Evolutionary conservation across 2,888 invertebrate species (phyloP).

Genomic region (Boloria euphrosyne): DNA sequence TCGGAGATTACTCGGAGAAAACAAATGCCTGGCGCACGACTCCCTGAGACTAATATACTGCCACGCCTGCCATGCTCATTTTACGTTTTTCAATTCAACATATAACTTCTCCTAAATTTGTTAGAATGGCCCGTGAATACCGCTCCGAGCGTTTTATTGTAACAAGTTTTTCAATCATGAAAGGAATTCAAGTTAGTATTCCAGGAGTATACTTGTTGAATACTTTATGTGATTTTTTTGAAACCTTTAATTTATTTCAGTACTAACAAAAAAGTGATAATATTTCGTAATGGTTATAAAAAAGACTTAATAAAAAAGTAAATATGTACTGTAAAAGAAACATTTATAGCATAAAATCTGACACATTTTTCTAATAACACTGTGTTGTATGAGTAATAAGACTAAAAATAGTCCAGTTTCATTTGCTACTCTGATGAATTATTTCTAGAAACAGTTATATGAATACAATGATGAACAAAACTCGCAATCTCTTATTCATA

Average conservation of each 20-base stretch:
- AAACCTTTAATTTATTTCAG: not conserved
- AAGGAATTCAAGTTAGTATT: slow-evolving; percentile 36
- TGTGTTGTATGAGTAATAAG: slow-evolving; percentile 12
- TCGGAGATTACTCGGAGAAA: slow-evolving; percentile 67
- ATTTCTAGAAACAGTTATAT: slow-evolving; percentile 18
- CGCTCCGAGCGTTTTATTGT: slow-evolving; percentile 38
- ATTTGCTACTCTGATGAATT: slow-evolving; percentile 14
- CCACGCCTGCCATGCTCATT: slow-evolving; percentile 38
- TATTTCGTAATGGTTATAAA: not conserved
- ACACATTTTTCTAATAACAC: slow-evolving; percentile 15
- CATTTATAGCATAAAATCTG: slow-evolving; percentile 10
- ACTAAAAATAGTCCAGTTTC: slow-evolving; percentile 17
- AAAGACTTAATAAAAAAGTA: slow-evolving; percentile 1
- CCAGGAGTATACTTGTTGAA: slow-evolving; percentile 32
- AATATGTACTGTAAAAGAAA: not conserved
- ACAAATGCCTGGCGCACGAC: slow-evolving; percentile 53
- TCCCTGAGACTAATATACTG: slow-evolving; percentile 48
- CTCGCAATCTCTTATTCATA: slow-evolving; percentile 1
- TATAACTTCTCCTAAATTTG: slow-evolving; percentile 45
- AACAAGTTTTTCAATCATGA: slow-evolving; percentile 42
- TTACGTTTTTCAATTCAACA: slow-evolving; percentile 46
- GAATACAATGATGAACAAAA: slow-evolving; percentile 9
- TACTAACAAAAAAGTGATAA: not conserved
- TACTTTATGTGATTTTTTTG: slow-evolving; percentile 13
- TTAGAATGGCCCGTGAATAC: slow-evolving; percentile 34